phyloP scores from a whole-genome alignment of 2,797 vertebrate species.

The Manis crassicaudata region DNA sequence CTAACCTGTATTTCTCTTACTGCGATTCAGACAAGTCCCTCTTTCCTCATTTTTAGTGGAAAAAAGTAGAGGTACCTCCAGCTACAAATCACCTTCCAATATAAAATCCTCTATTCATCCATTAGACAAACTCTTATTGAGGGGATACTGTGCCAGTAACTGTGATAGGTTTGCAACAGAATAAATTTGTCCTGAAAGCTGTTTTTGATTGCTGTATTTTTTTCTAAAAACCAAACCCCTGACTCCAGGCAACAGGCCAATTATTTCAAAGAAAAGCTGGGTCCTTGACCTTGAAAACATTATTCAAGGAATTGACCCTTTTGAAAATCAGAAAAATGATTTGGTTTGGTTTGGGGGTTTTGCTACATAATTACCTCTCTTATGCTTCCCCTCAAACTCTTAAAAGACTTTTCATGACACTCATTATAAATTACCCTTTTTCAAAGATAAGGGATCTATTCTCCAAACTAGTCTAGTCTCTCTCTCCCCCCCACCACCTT shows the following conservation, averaged over 20 bases:
- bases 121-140: neutral
- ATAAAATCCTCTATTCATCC: neutral
- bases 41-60: neutral
- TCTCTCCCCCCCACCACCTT: no score
- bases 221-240: slow-evolving; percentile 49
- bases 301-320: slow-evolving; percentile 32
- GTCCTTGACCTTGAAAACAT: slow-evolving; percentile 59
- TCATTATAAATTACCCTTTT: neutral
- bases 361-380: slow-evolving; percentile 24
- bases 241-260: slow-evolving; percentile 43
- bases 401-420: slow-evolving; percentile 14
- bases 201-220: slow-evolving; percentile 45
- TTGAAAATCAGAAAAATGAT: slow-evolving; percentile 35
- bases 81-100: neutral
- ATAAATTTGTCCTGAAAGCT: slow-evolving; percentile 40
- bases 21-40: neutral
- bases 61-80: neutral
- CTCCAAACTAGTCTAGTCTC: neutral
- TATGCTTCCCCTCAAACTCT: slow-evolving; percentile 30
- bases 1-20: neutral
- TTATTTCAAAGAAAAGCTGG: slow-evolving; percentile 54
- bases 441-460: neutral
- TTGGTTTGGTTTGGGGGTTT: neutral
- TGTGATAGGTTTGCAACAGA: neutral
- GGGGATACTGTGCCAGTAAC: neutral